phyloP scores from a whole-genome alignment of 2,888 invertebrate species.

The Orthonevra nobilis region DNA sequence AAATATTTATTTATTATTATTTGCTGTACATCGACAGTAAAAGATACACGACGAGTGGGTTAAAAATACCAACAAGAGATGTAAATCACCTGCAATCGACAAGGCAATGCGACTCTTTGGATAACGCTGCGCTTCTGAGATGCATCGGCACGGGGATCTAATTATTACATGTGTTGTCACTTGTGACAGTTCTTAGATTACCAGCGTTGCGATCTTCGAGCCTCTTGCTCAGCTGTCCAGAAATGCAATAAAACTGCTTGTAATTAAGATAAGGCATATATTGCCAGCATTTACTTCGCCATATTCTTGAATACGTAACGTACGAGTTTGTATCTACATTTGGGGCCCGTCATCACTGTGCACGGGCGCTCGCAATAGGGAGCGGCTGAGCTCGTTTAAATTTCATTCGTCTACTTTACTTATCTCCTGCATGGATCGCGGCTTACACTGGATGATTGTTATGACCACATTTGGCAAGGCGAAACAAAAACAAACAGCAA shows the following conservation, averaged over 20 bases:
- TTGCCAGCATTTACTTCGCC: slow-evolving; percentile 62
- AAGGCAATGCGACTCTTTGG: too few relatives aligned
- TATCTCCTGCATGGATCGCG: slow-evolving; percentile 66
- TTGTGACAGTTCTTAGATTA: slow-evolving; percentile 62
- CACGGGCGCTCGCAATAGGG: too few relatives aligned
- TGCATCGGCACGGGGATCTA: slow-evolving; percentile 43
- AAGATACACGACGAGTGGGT: slow-evolving; percentile 15
- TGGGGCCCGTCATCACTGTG: too few relatives aligned
- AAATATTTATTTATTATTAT: slow-evolving; percentile 57
- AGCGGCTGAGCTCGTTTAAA: slow-evolving; percentile 67
- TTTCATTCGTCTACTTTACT: slow-evolving; percentile 70
- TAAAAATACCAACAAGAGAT: too few relatives aligned
- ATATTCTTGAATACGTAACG: too few relatives aligned
- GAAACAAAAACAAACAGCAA: slow-evolving; percentile 61
- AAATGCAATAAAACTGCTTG: slow-evolving; percentile 72
- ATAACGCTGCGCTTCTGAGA: slow-evolving; percentile 1
- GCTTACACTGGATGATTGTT: slow-evolving; percentile 69
- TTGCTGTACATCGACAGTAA: slow-evolving; percentile 29
- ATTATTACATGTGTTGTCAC: slow-evolving; percentile 66
- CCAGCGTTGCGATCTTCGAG: slow-evolving; percentile 33
- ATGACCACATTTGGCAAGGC: slow-evolving; percentile 67
- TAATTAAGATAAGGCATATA: slow-evolving; percentile 73
- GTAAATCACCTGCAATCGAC: slow-evolving; percentile 51
- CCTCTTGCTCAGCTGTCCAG: slow-evolving; percentile 72
- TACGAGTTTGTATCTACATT: too few relatives aligned